Evolutionary conservation across 2,888 invertebrate species (phyloP).

Genomic region (Cephus nigrinus): DNA sequence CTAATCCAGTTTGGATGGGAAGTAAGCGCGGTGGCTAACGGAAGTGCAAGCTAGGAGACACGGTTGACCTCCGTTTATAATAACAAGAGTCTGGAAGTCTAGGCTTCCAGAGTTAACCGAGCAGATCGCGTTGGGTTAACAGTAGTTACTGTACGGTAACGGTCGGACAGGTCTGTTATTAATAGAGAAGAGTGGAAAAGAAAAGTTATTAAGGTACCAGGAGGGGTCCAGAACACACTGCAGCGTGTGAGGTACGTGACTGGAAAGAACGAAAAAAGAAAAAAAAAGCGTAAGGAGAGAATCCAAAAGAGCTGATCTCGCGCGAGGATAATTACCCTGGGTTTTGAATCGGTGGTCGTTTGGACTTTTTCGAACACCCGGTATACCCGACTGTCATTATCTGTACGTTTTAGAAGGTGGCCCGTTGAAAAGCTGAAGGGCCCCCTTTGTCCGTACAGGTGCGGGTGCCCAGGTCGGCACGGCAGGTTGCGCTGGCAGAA

Average conservation of each 20-base stretch:
- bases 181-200: too few species aligned
- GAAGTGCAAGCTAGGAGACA: slow-evolving; percentile 50
- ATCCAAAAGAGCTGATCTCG: too few species aligned
- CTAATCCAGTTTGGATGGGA: slow-evolving; percentile 60
- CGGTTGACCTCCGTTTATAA: slow-evolving; percentile 58
- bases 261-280: too few species aligned
- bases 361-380: too few species aligned
- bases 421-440: slow-evolving; percentile 48
- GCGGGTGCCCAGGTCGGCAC: slow-evolving; percentile 26
- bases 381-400: neutral
- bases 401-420: slow-evolving; percentile 23
- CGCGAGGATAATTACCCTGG: too few species aligned
- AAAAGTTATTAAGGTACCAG: neutral
- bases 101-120: too few species aligned
- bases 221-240: neutral
- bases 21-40: slow-evolving; percentile 43
- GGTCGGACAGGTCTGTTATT: too few species aligned
- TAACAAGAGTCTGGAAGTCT: slow-evolving; percentile 24
- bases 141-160: too few species aligned
- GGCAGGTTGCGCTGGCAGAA: slow-evolving; percentile 53
- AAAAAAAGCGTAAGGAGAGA: too few species aligned
- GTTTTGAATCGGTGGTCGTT: too few species aligned
- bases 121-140: too few species aligned
- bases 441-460: slow-evolving; percentile 51
- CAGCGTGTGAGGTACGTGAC: neutral